Evolutionary conservation across 1,140 invertebrate species (phyloP).

Genomic region (Zaprionus vittiger): DNA sequence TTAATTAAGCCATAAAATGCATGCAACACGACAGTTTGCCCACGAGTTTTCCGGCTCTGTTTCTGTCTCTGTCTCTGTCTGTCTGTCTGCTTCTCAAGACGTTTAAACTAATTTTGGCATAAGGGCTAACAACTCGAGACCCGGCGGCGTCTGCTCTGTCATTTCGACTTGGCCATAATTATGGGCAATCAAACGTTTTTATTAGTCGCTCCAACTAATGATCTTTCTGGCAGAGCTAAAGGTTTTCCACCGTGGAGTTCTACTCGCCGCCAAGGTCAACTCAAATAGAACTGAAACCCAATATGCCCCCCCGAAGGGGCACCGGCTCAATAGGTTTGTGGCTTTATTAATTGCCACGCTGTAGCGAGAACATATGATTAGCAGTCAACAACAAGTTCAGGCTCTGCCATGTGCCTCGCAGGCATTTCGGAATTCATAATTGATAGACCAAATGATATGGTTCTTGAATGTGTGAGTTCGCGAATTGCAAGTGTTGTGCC

Average conservation of each 20-base stretch:
- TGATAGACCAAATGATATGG: constrained; percentile 68
- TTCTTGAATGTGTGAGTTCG: constrained; percentile 53
- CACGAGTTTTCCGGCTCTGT: constrained; percentile 17
- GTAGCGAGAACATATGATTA: constrained; percentile 62
- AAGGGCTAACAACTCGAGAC: constrained; percentile 36
- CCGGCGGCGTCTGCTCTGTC: constrained; percentile 40
- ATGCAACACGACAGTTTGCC: constrained; percentile 40
- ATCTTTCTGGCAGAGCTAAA: constrained; percentile 51
- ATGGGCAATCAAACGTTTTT: constrained; percentile 75
- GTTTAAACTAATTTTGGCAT: constrained; percentile 52
- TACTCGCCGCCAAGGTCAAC: constrained; percentile 51
- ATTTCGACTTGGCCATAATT: constrained; percentile 57
- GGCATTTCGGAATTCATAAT: constrained; percentile 60
- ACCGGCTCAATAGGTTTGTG: constrained; percentile 23
- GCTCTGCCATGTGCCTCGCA: constrained; percentile 19
- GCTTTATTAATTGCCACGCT: constrained; percentile 57
- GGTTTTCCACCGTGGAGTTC: background rate
- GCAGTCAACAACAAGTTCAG: background rate
- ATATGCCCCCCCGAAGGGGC: background rate
- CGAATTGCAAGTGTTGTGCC: constrained; percentile 49
- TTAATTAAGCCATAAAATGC: constrained; percentile 52
- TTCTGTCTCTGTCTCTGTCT: background rate
- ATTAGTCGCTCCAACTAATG: constrained; percentile 72
- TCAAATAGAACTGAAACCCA: constrained; percentile 14
- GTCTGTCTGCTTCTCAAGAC: constrained; percentile 14